Evolutionary conservation across 2,797 vertebrate genomes (phyloP).

Genomic region (Oophaga sylvatica): DNA sequence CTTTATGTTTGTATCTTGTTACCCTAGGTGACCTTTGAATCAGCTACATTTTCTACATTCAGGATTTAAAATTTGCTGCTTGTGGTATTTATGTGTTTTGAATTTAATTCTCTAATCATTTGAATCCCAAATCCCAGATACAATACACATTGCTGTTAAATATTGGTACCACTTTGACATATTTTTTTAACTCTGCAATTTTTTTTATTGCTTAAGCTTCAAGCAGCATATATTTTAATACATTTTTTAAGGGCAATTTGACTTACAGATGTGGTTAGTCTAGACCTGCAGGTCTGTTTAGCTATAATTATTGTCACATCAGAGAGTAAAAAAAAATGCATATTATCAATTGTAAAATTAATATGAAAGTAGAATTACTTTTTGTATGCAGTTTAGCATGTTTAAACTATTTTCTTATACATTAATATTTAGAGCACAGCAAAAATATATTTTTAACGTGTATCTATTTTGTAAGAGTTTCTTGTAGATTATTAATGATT

Average conservation of each 20-base stretch:
- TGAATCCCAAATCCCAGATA: not conserved
- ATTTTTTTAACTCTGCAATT: conserved; percentile 32
- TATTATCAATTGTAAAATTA: not conserved
- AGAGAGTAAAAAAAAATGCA: not conserved
- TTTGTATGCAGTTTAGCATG: not conserved
- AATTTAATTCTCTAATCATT: conserved; percentile 45
- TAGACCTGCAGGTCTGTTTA: conserved; percentile 26
- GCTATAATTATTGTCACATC: conserved; percentile 20
- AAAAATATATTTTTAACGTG: conserved; percentile 6
- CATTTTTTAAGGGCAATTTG: conserved; percentile 58
- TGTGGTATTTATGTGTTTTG: conserved; percentile 18
- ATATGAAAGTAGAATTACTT: not conserved
- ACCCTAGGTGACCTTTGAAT: conserved; percentile 34
- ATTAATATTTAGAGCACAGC: not conserved
- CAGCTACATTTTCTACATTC: conserved; percentile 31
- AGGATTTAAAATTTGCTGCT: conserved; percentile 33
- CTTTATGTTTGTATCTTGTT: conserved; percentile 53
- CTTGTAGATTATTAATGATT: conserved; percentile 3
- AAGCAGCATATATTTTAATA: conserved; percentile 24
- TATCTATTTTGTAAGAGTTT: not conserved
- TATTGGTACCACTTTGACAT: conserved; percentile 2
- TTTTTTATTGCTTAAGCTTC: conserved; percentile 34
- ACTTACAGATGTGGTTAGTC: conserved; percentile 38
- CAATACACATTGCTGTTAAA: not conserved
- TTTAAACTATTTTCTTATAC: not conserved